A percentile compares a stretch with the other conserved stretches of the same genome.
These are phyloP conservation scores for Mechanitis mazaeus DNA, from an alignment of 2,888 invertebrate species.

Conservation along the genomic window DNA sequence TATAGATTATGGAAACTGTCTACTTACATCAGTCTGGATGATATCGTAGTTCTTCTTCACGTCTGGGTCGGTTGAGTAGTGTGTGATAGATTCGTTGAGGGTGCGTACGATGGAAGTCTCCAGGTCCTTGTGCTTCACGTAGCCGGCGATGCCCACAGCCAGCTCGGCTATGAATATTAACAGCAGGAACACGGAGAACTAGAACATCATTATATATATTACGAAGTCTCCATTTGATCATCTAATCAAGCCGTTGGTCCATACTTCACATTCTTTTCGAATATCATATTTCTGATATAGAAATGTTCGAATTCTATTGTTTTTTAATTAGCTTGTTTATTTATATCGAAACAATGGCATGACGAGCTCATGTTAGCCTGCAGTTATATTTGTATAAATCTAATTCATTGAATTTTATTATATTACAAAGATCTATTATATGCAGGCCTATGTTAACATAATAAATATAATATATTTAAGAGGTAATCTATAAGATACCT, in stretches of 20 bases:
- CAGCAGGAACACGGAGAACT: conserved; percentile 87
- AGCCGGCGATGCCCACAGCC: conserved; percentile 89
- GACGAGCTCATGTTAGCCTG: too few relatives aligned
- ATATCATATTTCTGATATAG: too few relatives aligned
- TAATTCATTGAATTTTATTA: too few relatives aligned
- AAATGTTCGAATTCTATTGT: background rate
- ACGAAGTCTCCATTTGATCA: background rate
- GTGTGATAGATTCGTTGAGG: conserved; percentile 83
- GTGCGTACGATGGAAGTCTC: conserved; percentile 80
- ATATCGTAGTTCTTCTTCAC: conserved; percentile 87
- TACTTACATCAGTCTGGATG: conserved; percentile 86
- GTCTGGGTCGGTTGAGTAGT: conserved; percentile 79
- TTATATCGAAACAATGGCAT: too few relatives aligned
- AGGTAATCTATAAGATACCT: too few relatives aligned
- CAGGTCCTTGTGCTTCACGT: conserved; percentile 84
- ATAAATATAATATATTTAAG: too few relatives aligned
- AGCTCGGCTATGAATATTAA: conserved; percentile 89
- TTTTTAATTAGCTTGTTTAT: background rate
- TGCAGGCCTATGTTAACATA: too few relatives aligned
- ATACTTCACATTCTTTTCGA: too few relatives aligned
- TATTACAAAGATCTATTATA: too few relatives aligned
- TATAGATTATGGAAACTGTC: too few relatives aligned
- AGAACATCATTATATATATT: conserved; percentile 21
- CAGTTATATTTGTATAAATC: too few relatives aligned
- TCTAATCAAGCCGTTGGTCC: too few relatives aligned